Evolutionary conservation across 1,140 invertebrate species (phyloP), one percentile per base, ranked within the genome.

Genomic region (Zophobas atratus): DNA sequence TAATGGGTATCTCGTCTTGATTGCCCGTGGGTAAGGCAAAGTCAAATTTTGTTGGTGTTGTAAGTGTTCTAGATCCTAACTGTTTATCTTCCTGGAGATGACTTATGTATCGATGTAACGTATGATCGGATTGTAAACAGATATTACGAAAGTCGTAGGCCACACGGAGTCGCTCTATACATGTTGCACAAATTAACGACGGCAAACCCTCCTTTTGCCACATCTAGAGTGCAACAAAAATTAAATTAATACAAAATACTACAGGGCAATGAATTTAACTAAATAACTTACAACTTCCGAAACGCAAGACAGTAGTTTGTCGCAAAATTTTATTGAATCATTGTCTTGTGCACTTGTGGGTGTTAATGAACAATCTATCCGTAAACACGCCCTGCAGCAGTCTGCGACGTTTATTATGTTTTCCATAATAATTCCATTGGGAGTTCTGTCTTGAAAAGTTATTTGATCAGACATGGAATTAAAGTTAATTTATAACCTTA

Each of bases 321-420:
- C 83, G 53, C 79, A 82, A 67, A 84, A 82, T 70, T 83, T 84
- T 33, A 85, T 80, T 6, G 82, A 82, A 79, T 85, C 84, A 38
- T 79, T 77, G 80, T 85, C 84, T 55, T 80, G 78, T 2, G 78
- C 70, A 51, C 72, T 79, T 76, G 83, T 84, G 35, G 83, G 77
- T 56, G 82, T 84, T 75, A 85, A 76, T n/a, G 80, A 78, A 79
- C 84, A 83, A 77, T 81, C 82, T 32, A 81, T 80, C 41, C 83
- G 78, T 78, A 85, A 80, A 80, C 84, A 85, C 34, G 83, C 79
- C 63, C 84, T 74, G 77, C 84, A 85, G 75, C 82, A 84, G 79
- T 82, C 81, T 35, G 82, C 79, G 6, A 84, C 73, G 79, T 84
- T 81, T 34, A 80, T 73, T 55, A 80, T 75, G 75, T 75, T 79